A percentile compares a stretch with the other conserved stretches of the same genome.
These are phyloP conservation scores for Merops nubicus DNA, from an alignment of 2,113 vertebrate genomes.

Conservation along the genomic window DNA sequence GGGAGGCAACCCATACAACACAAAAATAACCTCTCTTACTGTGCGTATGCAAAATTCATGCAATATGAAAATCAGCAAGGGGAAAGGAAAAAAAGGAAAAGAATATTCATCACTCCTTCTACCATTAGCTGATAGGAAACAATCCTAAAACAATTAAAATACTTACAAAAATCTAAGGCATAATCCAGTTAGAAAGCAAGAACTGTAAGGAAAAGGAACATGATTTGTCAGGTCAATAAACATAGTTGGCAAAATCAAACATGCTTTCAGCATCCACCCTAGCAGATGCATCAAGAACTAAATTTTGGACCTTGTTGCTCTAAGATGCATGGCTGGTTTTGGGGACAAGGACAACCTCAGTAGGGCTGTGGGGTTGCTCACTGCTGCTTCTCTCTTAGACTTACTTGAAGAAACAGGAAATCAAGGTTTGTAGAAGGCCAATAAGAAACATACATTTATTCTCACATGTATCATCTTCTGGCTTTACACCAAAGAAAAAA, in stretches of 20 bases:
- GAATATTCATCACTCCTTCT: neutral
- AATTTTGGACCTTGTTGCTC: neutral
- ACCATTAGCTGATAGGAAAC: neutral
- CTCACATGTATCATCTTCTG: neutral
- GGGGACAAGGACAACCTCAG: neutral
- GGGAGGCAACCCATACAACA: no score
- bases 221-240: neutral
- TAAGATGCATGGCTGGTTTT: neutral
- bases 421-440: neutral
- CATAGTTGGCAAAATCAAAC: neutral
- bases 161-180: neutral
- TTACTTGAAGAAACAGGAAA: neutral
- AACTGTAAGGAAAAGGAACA: neutral
- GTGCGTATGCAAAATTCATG: neutral
- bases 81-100: neutral
- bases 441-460: neutral
- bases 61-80: neutral
- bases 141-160: neutral
- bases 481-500: neutral
- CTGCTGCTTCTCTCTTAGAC: neutral
- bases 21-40: no score
- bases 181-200: neutral
- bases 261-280: neutral
- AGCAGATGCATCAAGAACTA: neutral
- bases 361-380: neutral